Evolutionary conservation across 2,888 invertebrate genomes (phyloP).

Genomic region (Dolichomitus sp.): DNA sequence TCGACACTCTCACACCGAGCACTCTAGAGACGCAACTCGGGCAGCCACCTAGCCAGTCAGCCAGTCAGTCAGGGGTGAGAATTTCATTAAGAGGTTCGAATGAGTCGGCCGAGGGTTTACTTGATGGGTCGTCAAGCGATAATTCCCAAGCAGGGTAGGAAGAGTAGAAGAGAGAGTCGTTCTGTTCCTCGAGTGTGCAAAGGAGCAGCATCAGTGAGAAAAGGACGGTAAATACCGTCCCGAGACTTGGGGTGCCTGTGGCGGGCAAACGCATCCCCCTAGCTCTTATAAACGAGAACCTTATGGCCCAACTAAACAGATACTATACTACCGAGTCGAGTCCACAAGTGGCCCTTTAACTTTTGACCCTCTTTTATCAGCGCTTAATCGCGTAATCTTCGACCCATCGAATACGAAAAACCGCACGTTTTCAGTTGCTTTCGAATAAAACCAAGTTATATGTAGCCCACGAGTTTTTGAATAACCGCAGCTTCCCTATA

Average conservation of each 20-base stretch:
- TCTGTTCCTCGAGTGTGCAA: slow-evolving; percentile 12
- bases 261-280: slow-evolving; percentile 75
- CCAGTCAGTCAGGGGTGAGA: slow-evolving; percentile 86
- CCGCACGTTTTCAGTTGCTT: slow-evolving; percentile 31
- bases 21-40: slow-evolving; percentile 78
- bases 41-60: slow-evolving; percentile 79
- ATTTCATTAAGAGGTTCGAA: slow-evolving; percentile 87
- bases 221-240: slow-evolving; percentile 42
- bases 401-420: slow-evolving; percentile 61
- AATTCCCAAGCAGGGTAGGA: slow-evolving; percentile 83
- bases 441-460: slow-evolving; percentile 37
- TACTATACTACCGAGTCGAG: slow-evolving; percentile 80
- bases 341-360: slow-evolving; percentile 87
- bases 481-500: background rate
- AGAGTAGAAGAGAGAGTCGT: slow-evolving; percentile 53
- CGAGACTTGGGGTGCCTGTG: slow-evolving; percentile 74
- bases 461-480: background rate
- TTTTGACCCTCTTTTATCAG: slow-evolving; percentile 85
- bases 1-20: slow-evolving; percentile 73
- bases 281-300: slow-evolving; percentile 84
- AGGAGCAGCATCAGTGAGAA: slow-evolving; percentile 45
- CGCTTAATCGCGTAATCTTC: slow-evolving; percentile 84
- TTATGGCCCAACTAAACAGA: slow-evolving; percentile 86
- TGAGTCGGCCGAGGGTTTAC: slow-evolving; percentile 85
- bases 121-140: slow-evolving; percentile 86